phyloP scores from a whole-genome alignment of 2,888 invertebrate genomes.

The Melangyna quadrimaculata region DNA sequence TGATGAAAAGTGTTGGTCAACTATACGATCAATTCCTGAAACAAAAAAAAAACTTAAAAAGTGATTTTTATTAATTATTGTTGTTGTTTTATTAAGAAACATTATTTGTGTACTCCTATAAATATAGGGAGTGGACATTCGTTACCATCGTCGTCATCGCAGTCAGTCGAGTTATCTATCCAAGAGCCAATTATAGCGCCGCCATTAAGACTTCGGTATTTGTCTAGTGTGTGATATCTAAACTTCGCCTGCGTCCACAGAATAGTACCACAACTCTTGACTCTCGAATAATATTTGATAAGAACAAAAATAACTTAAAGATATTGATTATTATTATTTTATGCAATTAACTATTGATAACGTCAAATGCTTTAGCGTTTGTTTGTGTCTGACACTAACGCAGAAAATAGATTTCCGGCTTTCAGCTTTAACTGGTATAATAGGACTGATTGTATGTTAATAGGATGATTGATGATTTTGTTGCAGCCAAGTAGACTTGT shows the following conservation, averaged over 20 bases:
- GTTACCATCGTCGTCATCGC: neutral
- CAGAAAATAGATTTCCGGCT: conserved; percentile 24
- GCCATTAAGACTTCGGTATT: neutral
- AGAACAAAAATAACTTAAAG: conserved; percentile 39
- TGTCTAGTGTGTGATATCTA: conserved; percentile 30
- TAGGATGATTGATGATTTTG: conserved; percentile 33
- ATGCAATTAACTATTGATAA: conserved; percentile 64
- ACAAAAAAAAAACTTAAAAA: neutral
- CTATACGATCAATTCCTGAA: neutral
- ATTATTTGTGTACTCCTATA: neutral
- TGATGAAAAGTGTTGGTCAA: neutral
- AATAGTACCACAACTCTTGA: conserved; percentile 10
- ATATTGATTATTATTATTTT: conserved; percentile 27
- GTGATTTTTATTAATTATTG: conserved; percentile 24
- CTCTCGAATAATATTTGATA: conserved; percentile 32
- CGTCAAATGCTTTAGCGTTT: conserved; percentile 5
- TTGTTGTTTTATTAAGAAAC: neutral
- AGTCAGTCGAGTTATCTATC: neutral
- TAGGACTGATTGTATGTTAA: neutral
- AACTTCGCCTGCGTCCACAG: neutral
- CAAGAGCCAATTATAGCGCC: conserved; percentile 33
- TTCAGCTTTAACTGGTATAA: neutral
- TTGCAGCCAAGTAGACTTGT: neutral
- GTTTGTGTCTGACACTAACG: neutral
- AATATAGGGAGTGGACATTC: neutral